phyloP scores from a whole-genome alignment of 2,888 invertebrate genomes.

The Ophonus ardosiacus region DNA sequence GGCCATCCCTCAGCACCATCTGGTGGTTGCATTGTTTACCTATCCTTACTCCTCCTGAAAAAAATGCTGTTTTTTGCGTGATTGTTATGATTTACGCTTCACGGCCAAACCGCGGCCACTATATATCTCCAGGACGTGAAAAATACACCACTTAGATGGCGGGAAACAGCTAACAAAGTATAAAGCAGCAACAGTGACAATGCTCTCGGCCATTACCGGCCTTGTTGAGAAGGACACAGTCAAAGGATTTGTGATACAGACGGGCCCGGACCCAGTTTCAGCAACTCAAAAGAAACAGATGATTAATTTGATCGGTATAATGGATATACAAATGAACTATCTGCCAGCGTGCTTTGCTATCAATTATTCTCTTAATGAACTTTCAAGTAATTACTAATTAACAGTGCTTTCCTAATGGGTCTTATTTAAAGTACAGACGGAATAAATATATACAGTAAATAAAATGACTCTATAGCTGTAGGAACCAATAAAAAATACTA shows the following conservation, averaged over 20 bases:
- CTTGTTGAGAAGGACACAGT: conserved; percentile 6
- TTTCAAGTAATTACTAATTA: no score
- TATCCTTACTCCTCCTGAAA: conserved; percentile 42
- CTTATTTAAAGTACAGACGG: no score
- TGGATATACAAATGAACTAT: not conserved
- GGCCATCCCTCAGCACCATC: conserved; percentile 50
- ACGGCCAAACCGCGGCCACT: conserved; percentile 43
- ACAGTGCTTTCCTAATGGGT: no score
- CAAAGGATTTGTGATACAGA: conserved; percentile 10
- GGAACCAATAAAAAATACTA: no score
- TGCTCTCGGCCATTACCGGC: conserved; percentile 10
- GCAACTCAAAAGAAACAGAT: not conserved
- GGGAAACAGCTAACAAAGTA: conserved; percentile 62
- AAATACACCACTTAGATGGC: conserved; percentile 60
- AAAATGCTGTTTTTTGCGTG: conserved; percentile 56
- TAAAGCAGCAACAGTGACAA: conserved; percentile 25
- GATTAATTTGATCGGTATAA: conserved; percentile 7
- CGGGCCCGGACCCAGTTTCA: not conserved
- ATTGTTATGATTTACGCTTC: conserved; percentile 57
- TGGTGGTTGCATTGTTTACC: conserved; percentile 53
- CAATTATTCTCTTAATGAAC: no score
- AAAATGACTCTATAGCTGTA: no score
- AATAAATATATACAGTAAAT: no score
- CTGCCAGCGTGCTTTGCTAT: not conserved
- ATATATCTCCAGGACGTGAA: conserved; percentile 60